Evolutionary conservation across 1,140 invertebrate genomes (phyloP), one percentile per base, ranked within the genome.

Genomic region (Chionoecetes opilio): DNA sequence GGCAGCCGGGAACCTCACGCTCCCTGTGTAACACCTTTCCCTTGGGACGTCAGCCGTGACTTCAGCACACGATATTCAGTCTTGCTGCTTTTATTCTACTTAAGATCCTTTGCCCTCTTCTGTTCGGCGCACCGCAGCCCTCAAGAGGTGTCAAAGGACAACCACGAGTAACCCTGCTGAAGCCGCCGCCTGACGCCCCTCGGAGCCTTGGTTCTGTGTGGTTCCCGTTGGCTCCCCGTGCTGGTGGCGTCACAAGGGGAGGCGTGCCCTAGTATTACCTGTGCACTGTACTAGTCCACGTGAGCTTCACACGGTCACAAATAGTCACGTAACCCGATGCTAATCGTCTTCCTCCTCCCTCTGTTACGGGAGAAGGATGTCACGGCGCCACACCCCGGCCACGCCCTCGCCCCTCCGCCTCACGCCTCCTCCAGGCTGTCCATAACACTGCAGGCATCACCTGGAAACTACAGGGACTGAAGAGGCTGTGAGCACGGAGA

Each of bases 261-360:
- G 63, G 26, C 63, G 63, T 75, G 63, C 31, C 38, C 34, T 91
- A 82, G 34, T 37, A 85, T 86, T 93, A 93, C 92, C 92, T 93
- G 92, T 93, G 92, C 92, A 86, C 92, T 86, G 82, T 86, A 34
- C 92, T 93, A 93, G 92, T 93, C 92, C 82, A 86, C 84, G 21
- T 46, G 37, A 86, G 89, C 32, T 46, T 93, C 82, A 46, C 38
- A 84, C 46, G 92, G 82, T 93, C 82, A 93, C 92, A 46, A 85
- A 85, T 93, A 93, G 82, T 93, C 38, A 93, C 82, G 92, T 86
- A 41, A 86, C 41, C 84, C 3, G 41, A 38, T 90, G 41, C 29
- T 46, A 3, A 29, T 90, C 37, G 17, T 32, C 31, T 6, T 84
- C 82, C 11, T 38, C 35, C 84, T 34, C 84, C 35, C 29, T 86